phyloP scores from a whole-genome alignment of 2,113 vertebrate genomes.

The Apus apus region DNA sequence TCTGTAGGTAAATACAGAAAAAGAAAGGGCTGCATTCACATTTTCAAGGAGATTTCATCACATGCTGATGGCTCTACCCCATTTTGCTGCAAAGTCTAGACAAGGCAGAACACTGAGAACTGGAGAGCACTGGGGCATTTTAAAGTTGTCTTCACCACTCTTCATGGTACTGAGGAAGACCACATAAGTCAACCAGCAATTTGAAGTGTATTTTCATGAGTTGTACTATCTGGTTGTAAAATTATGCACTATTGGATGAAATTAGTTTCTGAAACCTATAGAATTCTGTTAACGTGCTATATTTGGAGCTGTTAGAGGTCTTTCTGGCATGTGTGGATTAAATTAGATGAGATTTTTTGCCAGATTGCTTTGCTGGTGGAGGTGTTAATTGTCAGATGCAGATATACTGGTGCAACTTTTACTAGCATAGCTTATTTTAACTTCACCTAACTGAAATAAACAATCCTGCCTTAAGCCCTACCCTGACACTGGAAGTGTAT shows the following conservation, averaged over 20 bases:
- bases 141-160: background rate
- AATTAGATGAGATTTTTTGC: background rate
- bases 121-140: background rate
- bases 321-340: background rate
- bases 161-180: background rate
- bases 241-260: background rate
- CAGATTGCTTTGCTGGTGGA: background rate
- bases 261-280: background rate
- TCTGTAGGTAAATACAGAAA: conserved; percentile 33
- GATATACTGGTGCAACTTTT: background rate
- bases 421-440: background rate
- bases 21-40: conserved; percentile 28
- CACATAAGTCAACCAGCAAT: background rate
- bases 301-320: background rate
- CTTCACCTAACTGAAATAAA: background rate
- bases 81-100: conserved; percentile 19
- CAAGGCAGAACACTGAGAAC: background rate
- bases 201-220: background rate
- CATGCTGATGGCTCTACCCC: conserved; percentile 2
- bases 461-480: background rate
- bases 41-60: conserved; percentile 42
- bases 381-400: background rate
- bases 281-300: background rate
- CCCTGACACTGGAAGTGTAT: background rate
- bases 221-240: background rate